Evolutionary conservation across 2,888 invertebrate genomes (phyloP).

Genomic region (Sturmia bella): DNA sequence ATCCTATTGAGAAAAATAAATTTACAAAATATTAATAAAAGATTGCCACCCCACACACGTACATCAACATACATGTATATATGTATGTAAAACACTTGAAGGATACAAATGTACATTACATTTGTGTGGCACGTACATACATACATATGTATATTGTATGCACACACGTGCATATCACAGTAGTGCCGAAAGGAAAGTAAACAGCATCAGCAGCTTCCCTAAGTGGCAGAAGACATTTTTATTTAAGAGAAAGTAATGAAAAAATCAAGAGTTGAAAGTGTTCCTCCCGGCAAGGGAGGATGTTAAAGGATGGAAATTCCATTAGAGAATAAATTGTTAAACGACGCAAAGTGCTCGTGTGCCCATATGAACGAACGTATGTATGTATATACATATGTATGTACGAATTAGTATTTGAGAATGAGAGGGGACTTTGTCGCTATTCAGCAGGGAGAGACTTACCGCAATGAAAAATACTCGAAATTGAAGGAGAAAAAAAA

Average conservation of each 20-base stretch:
- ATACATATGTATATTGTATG: too few species aligned
- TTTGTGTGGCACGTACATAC: too few species aligned
- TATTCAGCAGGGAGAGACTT: slow-evolving; percentile 42
- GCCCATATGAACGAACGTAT: background rate
- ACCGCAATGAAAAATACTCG: slow-evolving; percentile 6
- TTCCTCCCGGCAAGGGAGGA: background rate
- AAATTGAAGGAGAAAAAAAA: slow-evolving; percentile 7
- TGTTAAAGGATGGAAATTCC: background rate
- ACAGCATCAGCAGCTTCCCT: background rate
- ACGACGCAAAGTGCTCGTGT: too few species aligned
- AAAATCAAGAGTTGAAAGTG: background rate
- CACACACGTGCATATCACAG: too few species aligned
- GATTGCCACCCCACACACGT: background rate
- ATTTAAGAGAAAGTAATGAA: slow-evolving; percentile 9
- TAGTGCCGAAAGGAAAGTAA: background rate
- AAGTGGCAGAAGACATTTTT: background rate
- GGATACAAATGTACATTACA: too few species aligned
- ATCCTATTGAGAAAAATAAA: background rate
- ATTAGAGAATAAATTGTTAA: too few species aligned
- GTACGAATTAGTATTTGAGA: background rate
- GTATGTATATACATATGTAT: background rate
- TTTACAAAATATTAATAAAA: background rate
- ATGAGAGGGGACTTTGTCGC: background rate
- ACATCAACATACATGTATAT: too few species aligned
- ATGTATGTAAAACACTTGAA: too few species aligned